Evolutionary conservation across 2,113 vertebrate genomes (phyloP).

Genomic region (Romanogobio albipinnatus): DNA sequence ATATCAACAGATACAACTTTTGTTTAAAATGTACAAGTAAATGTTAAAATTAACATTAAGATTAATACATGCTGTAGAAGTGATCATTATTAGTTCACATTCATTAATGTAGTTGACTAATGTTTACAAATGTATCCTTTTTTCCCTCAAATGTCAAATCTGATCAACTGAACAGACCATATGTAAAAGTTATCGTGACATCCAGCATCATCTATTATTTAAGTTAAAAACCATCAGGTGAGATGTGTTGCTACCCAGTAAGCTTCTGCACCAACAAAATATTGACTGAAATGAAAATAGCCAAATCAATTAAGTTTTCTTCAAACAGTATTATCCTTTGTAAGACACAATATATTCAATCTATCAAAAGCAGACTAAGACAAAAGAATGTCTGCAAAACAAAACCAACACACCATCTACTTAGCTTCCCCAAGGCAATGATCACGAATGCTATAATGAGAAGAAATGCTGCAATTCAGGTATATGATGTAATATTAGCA

Average conservation of each 20-base stretch:
- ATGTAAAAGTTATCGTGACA: background rate
- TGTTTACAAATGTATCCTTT: background rate
- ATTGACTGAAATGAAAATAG: background rate
- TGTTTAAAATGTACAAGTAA: no score
- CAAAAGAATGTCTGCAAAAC: background rate
- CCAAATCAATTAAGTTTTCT: background rate
- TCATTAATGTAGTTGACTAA: background rate
- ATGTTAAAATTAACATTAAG: no score
- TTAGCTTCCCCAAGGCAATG: background rate
- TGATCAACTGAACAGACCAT: no score
- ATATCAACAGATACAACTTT: no score
- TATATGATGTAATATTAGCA: background rate
- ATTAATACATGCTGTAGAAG: no score
- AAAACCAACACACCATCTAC: background rate
- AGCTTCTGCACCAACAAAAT: background rate
- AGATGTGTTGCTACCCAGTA: no score
- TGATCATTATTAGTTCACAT: no score
- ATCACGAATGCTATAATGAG: no score
- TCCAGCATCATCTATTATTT: background rate
- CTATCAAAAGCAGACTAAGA: background rate
- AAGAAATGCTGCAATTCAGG: conserved; percentile 22
- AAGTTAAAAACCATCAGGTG: background rate
- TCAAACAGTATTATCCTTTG: background rate
- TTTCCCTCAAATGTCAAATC: background rate
- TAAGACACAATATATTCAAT: background rate